A percentile compares a stretch with the other conserved stretches of the same genome.
These are phyloP conservation scores for Drosophila eohydei DNA, from an alignment of 2,888 invertebrate species.

Conservation along the genomic window DNA sequence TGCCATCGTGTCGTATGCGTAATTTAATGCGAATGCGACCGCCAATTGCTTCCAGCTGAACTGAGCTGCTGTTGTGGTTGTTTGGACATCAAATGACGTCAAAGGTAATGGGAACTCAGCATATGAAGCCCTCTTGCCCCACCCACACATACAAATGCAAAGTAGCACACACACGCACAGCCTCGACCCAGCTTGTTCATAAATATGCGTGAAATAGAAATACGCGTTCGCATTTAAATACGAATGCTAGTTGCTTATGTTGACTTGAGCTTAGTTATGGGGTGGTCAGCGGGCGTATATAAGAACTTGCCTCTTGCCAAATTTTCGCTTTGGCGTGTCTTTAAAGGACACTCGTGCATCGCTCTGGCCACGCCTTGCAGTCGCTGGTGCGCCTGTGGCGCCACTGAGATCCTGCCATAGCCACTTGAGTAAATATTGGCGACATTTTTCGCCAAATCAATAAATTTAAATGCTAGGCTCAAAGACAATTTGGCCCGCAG, in stretches of 20 bases:
- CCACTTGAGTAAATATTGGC: not conserved
- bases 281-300: conserved; percentile 11
- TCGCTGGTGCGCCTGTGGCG: conserved; percentile 31
- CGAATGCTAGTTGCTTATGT: conserved; percentile 48
- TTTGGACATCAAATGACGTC: conserved; percentile 69
- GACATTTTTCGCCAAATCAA: conserved; percentile 48
- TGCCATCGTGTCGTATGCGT: conserved; percentile 54
- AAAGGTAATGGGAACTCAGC: conserved; percentile 56
- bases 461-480: conserved; percentile 54
- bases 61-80: conserved; percentile 31
- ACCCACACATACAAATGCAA: not conserved
- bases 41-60: conserved; percentile 37
- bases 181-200: conserved; percentile 29
- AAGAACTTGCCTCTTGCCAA: conserved; percentile 16
- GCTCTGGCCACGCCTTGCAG: conserved; percentile 23
- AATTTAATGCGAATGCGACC: conserved; percentile 49
- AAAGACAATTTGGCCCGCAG: conserved; percentile 26
- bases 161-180: conserved; percentile 11
- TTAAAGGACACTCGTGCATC: conserved; percentile 9
- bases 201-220: conserved; percentile 55
- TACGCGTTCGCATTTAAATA: conserved; percentile 56
- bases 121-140: conserved; percentile 11
- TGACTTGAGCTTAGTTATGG: not conserved
- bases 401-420: conserved; percentile 23
- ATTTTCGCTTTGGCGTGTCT: conserved; percentile 18